phyloP scores from a whole-genome alignment of 2,797 vertebrate genomes.

The Phrynocephalus vlangalii region DNA sequence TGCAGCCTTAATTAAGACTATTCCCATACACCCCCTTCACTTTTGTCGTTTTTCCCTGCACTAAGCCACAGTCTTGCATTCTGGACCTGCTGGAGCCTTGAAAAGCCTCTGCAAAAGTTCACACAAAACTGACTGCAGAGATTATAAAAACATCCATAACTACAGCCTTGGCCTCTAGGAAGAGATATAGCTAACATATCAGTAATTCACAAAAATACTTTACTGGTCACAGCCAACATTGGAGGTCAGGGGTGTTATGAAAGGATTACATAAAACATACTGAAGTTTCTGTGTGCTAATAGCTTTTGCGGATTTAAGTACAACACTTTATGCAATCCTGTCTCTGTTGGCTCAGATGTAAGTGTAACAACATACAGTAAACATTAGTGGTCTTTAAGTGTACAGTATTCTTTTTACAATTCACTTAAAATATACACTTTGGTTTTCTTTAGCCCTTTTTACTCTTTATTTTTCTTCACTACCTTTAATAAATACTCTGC shows the following conservation, averaged over 20 bases:
- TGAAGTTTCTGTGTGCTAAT: neutral
- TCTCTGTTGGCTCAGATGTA: neutral
- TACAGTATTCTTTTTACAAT: neutral
- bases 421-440: neutral
- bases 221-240: neutral
- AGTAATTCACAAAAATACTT: neutral
- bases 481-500: neutral
- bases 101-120: neutral
- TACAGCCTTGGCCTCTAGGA: neutral
- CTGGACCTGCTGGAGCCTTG: neutral
- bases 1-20: neutral
- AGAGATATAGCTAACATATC: neutral
- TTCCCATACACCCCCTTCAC: neutral
- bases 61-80: neutral
- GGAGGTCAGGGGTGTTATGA: neutral
- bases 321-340: neutral
- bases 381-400: neutral
- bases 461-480: neutral
- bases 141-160: neutral
- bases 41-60: neutral
- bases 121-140: neutral
- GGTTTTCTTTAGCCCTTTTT: neutral
- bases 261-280: neutral
- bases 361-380: neutral
- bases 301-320: neutral